Conservation (phyloP, 2,888 invertebrate genomes). For the Ecliptopera silaceata region DNA sequence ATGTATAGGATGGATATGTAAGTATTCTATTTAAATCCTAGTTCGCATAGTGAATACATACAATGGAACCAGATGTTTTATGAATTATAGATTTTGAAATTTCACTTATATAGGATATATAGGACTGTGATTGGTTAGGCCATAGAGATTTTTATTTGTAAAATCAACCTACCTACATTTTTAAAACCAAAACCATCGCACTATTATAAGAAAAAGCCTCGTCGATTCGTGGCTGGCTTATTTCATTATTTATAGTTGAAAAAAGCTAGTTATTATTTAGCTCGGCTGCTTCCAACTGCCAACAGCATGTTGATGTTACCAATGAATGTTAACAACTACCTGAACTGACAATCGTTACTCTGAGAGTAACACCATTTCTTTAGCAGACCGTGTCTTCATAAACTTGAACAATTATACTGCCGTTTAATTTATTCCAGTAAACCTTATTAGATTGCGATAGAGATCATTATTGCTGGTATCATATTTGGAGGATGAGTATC, state of each 20-base stretch:
- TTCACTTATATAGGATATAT: too few species aligned
- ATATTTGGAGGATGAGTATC: conserved; percentile 28
- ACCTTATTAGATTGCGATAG: conserved; percentile 26
- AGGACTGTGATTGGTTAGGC: too few species aligned
- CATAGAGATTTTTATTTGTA: too few species aligned
- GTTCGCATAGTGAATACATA: too few species aligned
- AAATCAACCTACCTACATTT: too few species aligned
- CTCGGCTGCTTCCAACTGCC: conserved; percentile 13
- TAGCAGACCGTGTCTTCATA: conserved; percentile 59
- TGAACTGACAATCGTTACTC: conserved; percentile 41
- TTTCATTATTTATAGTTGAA: neutral
- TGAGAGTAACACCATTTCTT: conserved; percentile 53
- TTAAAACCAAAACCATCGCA: too few species aligned
- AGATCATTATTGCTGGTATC: conserved; percentile 32
- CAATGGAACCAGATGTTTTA: too few species aligned
- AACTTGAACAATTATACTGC: conserved; percentile 35
- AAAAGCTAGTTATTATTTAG: conserved; percentile 9
- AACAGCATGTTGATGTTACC: conserved; percentile 30
- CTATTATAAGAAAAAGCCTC: too few species aligned
- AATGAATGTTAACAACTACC: conserved; percentile 37
- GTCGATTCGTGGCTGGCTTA: neutral
- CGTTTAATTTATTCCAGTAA: conserved; percentile 16
- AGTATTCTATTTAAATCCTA: too few species aligned
- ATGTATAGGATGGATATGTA: too few species aligned
- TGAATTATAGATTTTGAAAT: too few species aligned